Base-by-base conservation (phyloP, 1,140 invertebrate species). In the Pinna nobilis region DNA sequence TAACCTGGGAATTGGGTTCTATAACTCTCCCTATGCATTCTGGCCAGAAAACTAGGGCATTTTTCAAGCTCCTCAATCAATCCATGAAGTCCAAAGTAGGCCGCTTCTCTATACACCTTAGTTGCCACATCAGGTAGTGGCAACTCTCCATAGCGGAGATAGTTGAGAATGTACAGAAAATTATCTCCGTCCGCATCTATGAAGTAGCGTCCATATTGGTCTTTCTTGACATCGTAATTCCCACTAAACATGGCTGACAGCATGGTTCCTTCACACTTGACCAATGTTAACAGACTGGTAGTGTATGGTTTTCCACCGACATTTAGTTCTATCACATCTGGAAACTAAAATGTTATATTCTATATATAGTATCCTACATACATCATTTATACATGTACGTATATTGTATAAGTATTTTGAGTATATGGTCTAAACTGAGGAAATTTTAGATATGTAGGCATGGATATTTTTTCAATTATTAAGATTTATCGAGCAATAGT, bases 231-330 rank as follows among this genome's bases (percentile, higher is more conserved):
- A 9, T 77, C 59, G 72, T 87, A 84, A 32, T 82, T 79, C 13
- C 87, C 87, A 75, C 84, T 87, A 57, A 88, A 88, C 87, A 88
- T 88, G 20, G 85, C 81, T n/a, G 79, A 76, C 41, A 88, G 57
- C 87, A 88, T 88, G 41, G 83, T 84, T 35, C 84, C 79, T 59
- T 74, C 70, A 23, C 76, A 79, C 72, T 84, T 84, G 23, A 76
- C 79, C 23, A 88, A 51, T 1, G 86, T 87, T n/a, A 83, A 63
- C 7, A 82, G 74, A 28, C 74, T 81, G n/a, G 87, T 88, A 1
- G 82, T 85, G 70, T 79, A 87, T 47, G 78, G 67, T 20, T 66
- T 57, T 11, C 87, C 87, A 9, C 87, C 87, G 13, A 88, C 87
- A 83, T 88, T 88, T 25, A 88, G 68, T 35, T 84, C 77, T 35